Evolutionary conservation across 1,140 invertebrate species (phyloP).

Genomic region (Geopemphigus sp.): DNA sequence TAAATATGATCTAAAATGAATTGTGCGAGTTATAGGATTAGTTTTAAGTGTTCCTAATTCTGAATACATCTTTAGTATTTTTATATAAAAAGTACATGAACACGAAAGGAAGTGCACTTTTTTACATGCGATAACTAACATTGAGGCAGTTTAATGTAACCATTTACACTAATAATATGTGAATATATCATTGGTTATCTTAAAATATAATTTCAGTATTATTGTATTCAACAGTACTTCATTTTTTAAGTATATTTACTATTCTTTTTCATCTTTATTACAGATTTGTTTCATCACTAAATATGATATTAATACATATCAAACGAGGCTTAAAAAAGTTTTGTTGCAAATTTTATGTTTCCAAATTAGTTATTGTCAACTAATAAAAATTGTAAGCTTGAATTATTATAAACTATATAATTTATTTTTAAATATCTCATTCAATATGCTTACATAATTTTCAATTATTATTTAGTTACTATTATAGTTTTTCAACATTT

Average conservation of each 20-base stretch:
- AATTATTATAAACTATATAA: neutral
- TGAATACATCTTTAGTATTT: slow-evolving; percentile 17
- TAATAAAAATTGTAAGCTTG: neutral
- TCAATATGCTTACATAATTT: slow-evolving; percentile 2
- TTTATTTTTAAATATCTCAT: neutral
- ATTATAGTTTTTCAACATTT: neutral
- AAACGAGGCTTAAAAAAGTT: neutral
- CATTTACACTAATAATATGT: slow-evolving; percentile 1
- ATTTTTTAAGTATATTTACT: neutral
- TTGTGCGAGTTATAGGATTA: neutral
- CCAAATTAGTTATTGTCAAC: neutral
- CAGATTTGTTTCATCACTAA: neutral
- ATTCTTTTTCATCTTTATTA: neutral
- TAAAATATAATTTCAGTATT: slow-evolving; percentile 22
- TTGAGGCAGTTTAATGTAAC: neutral
- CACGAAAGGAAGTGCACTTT: neutral
- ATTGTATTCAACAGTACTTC: slow-evolving; percentile 6
- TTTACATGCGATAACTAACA: neutral
- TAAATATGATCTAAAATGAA: neutral
- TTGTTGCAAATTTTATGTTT: slow-evolving; percentile 12
- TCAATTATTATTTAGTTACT: slow-evolving; percentile 6
- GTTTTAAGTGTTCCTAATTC: neutral
- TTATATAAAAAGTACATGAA: neutral
- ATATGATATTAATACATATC: slow-evolving; percentile 37
- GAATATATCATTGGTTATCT: slow-evolving; percentile 5